phyloP scores from a whole-genome alignment of 2,888 invertebrate species.

The Trisateles emortualis region DNA sequence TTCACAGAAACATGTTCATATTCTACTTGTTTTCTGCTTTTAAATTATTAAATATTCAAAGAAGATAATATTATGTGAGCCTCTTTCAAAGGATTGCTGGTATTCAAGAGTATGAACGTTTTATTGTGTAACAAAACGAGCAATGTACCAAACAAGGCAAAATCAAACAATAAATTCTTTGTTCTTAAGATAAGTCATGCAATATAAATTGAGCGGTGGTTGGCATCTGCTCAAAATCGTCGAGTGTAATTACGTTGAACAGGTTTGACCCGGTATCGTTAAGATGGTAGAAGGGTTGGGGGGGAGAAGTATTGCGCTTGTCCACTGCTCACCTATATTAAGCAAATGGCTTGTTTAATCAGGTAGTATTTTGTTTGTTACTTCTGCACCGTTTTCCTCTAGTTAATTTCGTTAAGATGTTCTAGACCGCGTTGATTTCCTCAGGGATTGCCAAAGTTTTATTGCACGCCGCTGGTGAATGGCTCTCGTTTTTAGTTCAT shows the following conservation, averaged over 20 bases:
- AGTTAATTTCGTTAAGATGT: slow-evolving; percentile 47
- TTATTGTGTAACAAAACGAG: background rate
- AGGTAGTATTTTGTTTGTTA: slow-evolving; percentile 13
- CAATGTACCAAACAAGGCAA: background rate
- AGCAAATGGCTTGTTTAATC: slow-evolving; percentile 26
- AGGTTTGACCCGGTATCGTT: slow-evolving; percentile 38
- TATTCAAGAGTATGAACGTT: background rate
- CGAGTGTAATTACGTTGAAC: slow-evolving; percentile 51
- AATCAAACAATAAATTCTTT: background rate
- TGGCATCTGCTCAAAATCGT: slow-evolving; percentile 55
- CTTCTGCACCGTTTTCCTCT: slow-evolving; percentile 26
- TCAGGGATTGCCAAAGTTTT: slow-evolving; percentile 47
- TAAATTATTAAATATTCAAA: background rate
- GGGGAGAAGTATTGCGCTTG: slow-evolving; percentile 4
- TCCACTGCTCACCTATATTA: slow-evolving; percentile 24
- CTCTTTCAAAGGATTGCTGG: background rate
- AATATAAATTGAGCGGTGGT: slow-evolving; percentile 39
- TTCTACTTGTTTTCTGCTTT: background rate
- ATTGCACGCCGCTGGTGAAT: slow-evolving; percentile 30
- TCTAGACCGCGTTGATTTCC: slow-evolving; percentile 52
- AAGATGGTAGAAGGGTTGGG: background rate
- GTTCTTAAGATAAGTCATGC: slow-evolving; percentile 16
- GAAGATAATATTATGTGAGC: background rate
- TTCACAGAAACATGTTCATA: background rate
- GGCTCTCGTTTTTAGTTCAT: slow-evolving; percentile 37